Percentiles rank a stretch among this genome's conserved stretches.
Conservation (phyloP, 2,797 vertebrate species). For the Podarcis siculus region DNA sequence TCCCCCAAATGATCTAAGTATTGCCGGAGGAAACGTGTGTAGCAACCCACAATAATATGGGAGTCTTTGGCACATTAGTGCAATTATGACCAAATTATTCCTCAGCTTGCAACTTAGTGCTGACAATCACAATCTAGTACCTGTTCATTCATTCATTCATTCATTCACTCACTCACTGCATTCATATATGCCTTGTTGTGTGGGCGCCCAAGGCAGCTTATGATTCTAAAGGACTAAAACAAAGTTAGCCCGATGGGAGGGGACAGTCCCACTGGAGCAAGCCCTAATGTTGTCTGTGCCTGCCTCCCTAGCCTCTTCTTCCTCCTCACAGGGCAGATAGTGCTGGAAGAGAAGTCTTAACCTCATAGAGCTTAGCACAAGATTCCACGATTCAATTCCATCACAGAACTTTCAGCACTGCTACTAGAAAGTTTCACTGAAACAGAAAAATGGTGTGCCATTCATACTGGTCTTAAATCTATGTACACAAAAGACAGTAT, state of each 20-base stretch:
- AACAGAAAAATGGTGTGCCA: not conserved
- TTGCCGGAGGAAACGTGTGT: not conserved
- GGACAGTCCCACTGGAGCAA: no score
- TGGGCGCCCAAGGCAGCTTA: no score
- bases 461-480: not conserved
- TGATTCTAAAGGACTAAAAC: no score
- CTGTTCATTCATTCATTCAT: no score
- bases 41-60: not conserved
- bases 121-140: not conserved
- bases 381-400: not conserved
- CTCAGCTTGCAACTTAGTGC: not conserved
- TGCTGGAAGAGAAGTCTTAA: not conserved
- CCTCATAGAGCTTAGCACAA: not conserved
- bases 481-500: constrained; percentile 5
- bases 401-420: not conserved
- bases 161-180: no score
- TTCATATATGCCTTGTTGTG: no score
- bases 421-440: not conserved
- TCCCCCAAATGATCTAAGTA: not conserved
- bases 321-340: no score
- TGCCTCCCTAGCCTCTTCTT: not conserved
- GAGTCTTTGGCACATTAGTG: not conserved
- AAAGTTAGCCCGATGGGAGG: no score
- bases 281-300: no score
- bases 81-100: not conserved